Evolutionary conservation across 2,113 vertebrate species (phyloP).

Genomic region (Tupaia tana): DNA sequence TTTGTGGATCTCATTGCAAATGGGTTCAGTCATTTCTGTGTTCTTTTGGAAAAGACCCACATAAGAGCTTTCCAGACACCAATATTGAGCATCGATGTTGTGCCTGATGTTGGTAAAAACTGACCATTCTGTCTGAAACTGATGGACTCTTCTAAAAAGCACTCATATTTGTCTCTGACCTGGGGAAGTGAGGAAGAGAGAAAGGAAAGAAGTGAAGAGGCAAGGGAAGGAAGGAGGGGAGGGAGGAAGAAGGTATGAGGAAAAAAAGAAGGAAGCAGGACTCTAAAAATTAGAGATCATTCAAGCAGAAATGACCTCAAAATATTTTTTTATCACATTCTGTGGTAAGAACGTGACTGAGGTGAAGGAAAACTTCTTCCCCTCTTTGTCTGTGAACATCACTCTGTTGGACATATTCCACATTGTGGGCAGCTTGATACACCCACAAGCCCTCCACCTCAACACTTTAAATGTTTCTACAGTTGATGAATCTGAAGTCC

Average conservation of each 20-base stretch:
- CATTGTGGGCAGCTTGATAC: background rate
- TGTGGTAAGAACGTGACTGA: background rate
- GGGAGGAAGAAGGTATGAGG: background rate
- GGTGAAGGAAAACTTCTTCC: background rate
- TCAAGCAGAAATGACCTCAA: background rate
- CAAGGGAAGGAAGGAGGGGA: background rate
- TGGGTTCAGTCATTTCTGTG: background rate
- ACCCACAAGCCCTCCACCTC: background rate
- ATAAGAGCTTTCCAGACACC: background rate
- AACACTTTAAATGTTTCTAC: constrained; percentile 19
- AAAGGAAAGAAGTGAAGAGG: background rate
- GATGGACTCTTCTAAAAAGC: background rate
- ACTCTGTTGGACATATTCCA: background rate
- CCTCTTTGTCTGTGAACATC: background rate
- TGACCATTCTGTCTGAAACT: background rate
- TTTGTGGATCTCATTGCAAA: constrained; percentile 17
- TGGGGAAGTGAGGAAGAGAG: background rate
- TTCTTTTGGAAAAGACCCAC: background rate
- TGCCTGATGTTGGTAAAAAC: background rate
- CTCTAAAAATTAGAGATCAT: background rate
- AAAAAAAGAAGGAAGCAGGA: background rate
- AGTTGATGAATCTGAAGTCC: background rate
- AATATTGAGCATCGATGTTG: background rate
- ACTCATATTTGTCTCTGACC: background rate
- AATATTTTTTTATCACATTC: background rate